Evolutionary conservation across 2,888 invertebrate species (phyloP), one percentile per base, ranked within the genome.

Genomic region (Salticus scenicus): DNA sequence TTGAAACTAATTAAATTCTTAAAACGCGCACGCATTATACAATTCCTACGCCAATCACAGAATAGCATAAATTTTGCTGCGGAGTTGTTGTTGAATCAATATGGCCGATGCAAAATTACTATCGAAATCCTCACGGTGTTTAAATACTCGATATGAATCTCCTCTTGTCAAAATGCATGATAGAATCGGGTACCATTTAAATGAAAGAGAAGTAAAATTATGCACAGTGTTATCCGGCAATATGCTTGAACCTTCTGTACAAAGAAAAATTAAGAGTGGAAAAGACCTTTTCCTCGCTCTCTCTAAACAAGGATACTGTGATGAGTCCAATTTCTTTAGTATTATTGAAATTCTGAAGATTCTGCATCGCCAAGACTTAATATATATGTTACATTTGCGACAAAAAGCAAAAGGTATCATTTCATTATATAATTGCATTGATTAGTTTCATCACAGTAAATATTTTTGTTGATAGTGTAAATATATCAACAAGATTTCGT

Each of bases 371-470:
- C 79, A 87, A 42, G 87, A 87, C 78, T 75, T 87, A 51, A 31
- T 87, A 28, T 78, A 83, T 31, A 77, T 87, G 77, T 42, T 87
- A 27, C 71, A 72, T 37, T 64, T 81, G n/a, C 51, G 69, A 69
- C 64, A 81, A n/a, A 81, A 81, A 81, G 76, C 30, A 63, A 77
- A 81, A 87, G 87, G 87, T 87, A 87, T n/a, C n/a, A 76, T 20
- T 10, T 1, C 8, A 37, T 37, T 7, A 37, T 37, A n/a, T n/a
- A n/a, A n/a, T n/a, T n/a, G n/a, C n/a, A n/a, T n/a, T n/a, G n/a
- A n/a, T n/a, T n/a, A n/a, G n/a, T n/a, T n/a, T n/a, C n/a, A n/a
- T n/a, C n/a, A n/a, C n/a, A n/a, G n/a, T n/a, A n/a, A n/a, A n/a
- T n/a, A n/a, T n/a, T n/a, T n/a, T n/a, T n/a, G n/a, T n/a, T n/a